phyloP scores from a whole-genome alignment of 2,113 vertebrate species.

The Microtus ochrogaster region DNA sequence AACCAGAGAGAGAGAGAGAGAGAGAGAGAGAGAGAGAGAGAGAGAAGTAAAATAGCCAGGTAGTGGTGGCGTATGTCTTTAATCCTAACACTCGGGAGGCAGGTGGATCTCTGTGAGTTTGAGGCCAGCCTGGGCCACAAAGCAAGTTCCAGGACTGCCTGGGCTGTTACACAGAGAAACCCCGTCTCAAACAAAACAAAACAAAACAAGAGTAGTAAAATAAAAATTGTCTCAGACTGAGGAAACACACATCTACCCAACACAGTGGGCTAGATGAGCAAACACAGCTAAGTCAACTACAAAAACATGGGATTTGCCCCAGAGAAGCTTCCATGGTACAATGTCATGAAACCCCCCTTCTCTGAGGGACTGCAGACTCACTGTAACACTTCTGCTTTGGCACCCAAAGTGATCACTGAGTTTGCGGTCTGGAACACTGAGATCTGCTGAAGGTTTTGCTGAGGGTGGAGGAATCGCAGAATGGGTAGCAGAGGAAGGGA shows the following conservation, averaged over 20 bases:
- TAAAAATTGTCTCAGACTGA: constrained; percentile 14
- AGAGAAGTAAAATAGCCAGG: too few species aligned
- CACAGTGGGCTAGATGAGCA: neutral
- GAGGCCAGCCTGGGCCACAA: too few species aligned
- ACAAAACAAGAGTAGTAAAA: neutral
- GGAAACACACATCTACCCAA: neutral
- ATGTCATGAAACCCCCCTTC: neutral
- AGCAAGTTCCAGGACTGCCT: too few species aligned
- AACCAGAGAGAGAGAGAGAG: too few species aligned
- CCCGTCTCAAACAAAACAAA: too few species aligned
- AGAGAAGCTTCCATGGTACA: neutral
- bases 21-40: too few species aligned
- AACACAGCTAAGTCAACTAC: neutral
- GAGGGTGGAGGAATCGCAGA: neutral
- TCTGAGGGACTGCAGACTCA: neutral
- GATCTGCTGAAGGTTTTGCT: neutral
- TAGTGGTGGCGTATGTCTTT: too few species aligned
- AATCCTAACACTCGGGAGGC: too few species aligned
- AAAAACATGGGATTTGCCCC: neutral
- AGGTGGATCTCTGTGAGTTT: too few species aligned
- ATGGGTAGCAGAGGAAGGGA: neutral
- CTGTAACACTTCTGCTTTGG: neutral
- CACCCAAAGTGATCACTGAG: neutral
- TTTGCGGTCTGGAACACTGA: neutral
- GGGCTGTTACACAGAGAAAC: too few species aligned